phyloP scores from a whole-genome alignment of 2,888 invertebrate genomes.

The Ophion slaviceki region DNA sequence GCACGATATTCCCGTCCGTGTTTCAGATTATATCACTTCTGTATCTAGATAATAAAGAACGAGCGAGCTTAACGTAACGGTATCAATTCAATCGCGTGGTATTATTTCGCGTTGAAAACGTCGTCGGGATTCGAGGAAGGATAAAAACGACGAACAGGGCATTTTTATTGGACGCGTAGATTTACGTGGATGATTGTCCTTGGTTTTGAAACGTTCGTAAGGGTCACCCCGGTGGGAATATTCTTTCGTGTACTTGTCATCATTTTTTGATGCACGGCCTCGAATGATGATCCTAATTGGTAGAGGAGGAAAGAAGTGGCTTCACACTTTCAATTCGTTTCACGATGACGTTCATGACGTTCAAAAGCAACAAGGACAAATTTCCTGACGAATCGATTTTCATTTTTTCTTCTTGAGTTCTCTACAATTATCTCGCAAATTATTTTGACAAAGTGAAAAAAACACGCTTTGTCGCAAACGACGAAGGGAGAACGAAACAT shows the following conservation, averaged over 20 bases:
- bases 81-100: background rate
- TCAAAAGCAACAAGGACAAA: too few relatives aligned
- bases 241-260: too few relatives aligned
- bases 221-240: too few relatives aligned
- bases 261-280: background rate
- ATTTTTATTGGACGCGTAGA: too few relatives aligned
- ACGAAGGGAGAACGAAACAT: slow-evolving; percentile 2
- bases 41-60: slow-evolving; percentile 28
- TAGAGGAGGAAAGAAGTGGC: too few relatives aligned
- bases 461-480: background rate
- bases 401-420: too few relatives aligned
- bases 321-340: too few relatives aligned
- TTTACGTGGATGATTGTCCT: too few relatives aligned
- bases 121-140: background rate
- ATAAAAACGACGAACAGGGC: background rate
- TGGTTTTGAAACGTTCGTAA: too few relatives aligned
- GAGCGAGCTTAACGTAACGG: background rate
- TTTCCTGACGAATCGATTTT: too few relatives aligned
- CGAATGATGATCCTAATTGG: background rate
- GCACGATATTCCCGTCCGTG: slow-evolving; percentile 32
- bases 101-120: background rate
- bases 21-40: background rate
- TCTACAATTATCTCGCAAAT: background rate
- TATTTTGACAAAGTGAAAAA: background rate
- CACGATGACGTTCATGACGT: too few relatives aligned